Conservation (phyloP, 2,113 vertebrate genomes). For the Toxotes jaculatrix region DNA sequence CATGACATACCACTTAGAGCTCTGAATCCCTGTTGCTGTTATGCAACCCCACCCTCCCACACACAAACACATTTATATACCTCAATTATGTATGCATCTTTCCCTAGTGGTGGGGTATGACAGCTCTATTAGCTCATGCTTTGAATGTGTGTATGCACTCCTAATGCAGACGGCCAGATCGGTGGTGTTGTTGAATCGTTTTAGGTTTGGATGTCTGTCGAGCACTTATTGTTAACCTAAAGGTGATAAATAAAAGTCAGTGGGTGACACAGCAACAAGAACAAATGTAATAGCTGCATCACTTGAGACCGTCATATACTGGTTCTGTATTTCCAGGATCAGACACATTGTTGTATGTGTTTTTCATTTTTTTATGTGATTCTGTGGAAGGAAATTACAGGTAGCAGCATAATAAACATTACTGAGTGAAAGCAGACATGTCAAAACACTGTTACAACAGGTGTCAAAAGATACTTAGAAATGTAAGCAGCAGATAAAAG, state of each 20-base stretch:
- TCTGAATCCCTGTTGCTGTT: constrained; percentile 63
- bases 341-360: not conserved
- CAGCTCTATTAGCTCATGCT: constrained; percentile 57
- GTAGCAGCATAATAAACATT: not conserved
- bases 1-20: constrained; percentile 74
- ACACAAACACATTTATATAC: constrained; percentile 73
- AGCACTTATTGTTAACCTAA: not conserved
- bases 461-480: not conserved
- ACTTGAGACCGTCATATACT: not conserved
- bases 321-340: not conserved
- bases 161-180: constrained; percentile 10
- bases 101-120: constrained; percentile 58
- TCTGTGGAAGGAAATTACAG: not conserved
- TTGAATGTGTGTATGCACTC: constrained; percentile 26
- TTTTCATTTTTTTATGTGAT: not conserved
- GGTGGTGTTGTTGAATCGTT: not conserved
- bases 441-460: too few species aligned
- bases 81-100: constrained; percentile 75
- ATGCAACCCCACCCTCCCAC: constrained; percentile 59
- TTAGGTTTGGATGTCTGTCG: constrained; percentile 4
- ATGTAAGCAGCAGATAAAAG: not conserved
- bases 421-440: not conserved
- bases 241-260: not conserved
- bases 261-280: not conserved
- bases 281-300: not conserved